These are phyloP conservation scores for Actinernus sp. DNA, from an alignment of 92 coral and sea anemone genomes.

Conservation along the genomic window DNA sequence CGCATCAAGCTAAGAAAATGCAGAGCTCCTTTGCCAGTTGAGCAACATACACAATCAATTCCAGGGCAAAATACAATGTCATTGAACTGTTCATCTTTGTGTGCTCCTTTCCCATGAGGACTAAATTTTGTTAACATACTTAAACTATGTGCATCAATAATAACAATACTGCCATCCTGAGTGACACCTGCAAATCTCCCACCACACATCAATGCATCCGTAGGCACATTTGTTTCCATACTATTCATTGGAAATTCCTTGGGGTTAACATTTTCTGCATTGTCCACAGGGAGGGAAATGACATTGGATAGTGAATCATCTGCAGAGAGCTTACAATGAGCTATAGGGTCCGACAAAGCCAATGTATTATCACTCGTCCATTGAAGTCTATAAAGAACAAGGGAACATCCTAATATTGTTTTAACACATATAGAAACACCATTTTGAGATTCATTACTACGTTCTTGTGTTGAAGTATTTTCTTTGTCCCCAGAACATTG, in stretches of 20 bases:
- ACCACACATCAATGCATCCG: background rate
- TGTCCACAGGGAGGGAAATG: conserved; percentile 35
- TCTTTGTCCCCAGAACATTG: background rate
- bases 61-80: conserved; percentile 91
- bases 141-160: conserved; percentile 73
- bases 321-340: conserved; percentile 7
- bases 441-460: background rate
- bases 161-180: conserved; percentile 55
- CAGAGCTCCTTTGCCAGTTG: conserved; percentile 73
- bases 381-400: conserved; percentile 34
- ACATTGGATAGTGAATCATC: conserved; percentile 26
- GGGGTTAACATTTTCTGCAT: conserved; percentile 9
- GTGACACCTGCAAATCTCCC: conserved; percentile 62
- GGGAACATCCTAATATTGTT: conserved; percentile 7
- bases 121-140: conserved; percentile 66
- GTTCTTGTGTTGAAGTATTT: background rate
- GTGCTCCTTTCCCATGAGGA: conserved; percentile 21
- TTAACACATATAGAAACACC: background rate
- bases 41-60: conserved; percentile 88
- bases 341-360: conserved; percentile 26
- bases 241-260: background rate
- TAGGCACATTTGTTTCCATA: background rate
- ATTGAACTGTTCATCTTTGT: conserved; percentile 19
- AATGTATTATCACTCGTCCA: conserved; percentile 3
- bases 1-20: conserved; percentile 73